Base-by-base conservation (phyloP, 2,888 invertebrate genomes). In the Nomada goodeniana region DNA sequence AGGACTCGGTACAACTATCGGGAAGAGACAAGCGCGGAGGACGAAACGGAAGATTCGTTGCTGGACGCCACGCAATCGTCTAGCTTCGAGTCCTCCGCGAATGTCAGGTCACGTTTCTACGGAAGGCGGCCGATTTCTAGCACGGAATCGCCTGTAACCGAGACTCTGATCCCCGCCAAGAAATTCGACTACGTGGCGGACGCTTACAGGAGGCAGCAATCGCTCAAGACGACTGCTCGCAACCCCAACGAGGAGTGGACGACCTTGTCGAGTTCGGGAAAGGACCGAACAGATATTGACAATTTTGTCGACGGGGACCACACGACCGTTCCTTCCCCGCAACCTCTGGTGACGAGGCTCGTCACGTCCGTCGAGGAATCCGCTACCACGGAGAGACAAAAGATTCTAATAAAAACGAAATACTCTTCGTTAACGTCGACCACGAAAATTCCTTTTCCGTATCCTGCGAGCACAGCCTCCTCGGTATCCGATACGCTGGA, bases 351-450 rank as follows among this genome's bases (percentile, higher is more conserved):
- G 2, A 95, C 94, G 44, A 93, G 94, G 84, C 90, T 95, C 42
- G 93, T 95, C 13, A 94, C 94, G 4, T 94, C 94, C 3, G 92
- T 94, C 23, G 93, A 93, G 23, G 94, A 95, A 86, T 93, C 94
- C 3, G 94, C 92, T 0, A 94, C 94, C 0, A 94, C 94, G 2
- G 94, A 94, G 82, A 91, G 94, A 64, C 94, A 94, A 81, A 94
- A 92, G 81, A 94, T 94, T 71, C 91, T 94, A 10, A 93, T 94
- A 44, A 92, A 92, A 80, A 93, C 92, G 11, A 93, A 93, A 78
- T 93, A 92, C 70, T 93, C 93, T 3, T 92, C 93, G 26, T 68
- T 92, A 36, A 92, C 93, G 1, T 92, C 93, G 9, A 91, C 89
- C 3, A 90, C 91, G 52, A 92, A 91, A 69, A 91, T 93, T 29